Base-by-base conservation (phyloP, 2,113 vertebrate species). In the Rhabdomys dilectus region DNA sequence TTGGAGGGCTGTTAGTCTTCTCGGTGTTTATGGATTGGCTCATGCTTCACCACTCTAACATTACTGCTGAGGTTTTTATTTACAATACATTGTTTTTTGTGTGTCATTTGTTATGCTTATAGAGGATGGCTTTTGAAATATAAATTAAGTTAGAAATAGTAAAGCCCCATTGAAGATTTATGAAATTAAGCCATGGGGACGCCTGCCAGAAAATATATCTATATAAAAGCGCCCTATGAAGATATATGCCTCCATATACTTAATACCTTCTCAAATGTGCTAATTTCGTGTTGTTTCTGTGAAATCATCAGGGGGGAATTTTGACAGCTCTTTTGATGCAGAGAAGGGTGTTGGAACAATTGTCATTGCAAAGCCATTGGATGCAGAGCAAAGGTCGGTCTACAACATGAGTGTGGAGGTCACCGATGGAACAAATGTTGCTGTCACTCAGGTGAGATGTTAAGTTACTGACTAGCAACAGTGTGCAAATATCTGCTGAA, bases 361-460 rank as follows among this genome's bases (percentile, higher is more conserved):
- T 98, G 98, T 99, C 98, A 99, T 99, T 56, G 99, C 99, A 89
- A 99, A 99, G 96, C 99, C 99, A 89, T 96, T 99, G 98, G 99
- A 99, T 78, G 99, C 99, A 29, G 99, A 99, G 96, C 99, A 99
- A 97, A 98, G 99, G 92, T 99, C 99, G 36, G 98, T 99, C 97
- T 99, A 99, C 98, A 99, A 99, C 97, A 99, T 99, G 98, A 99
- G 99, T 22, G 98, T 99, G 97, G 99, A 99, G 97, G 99, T 99
- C 97, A 99, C 99, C 13, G 99, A 99, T 78, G 99, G 99, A 88
- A 99, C 99, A 93, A 99, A 99, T 93, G 97, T 98, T 77, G 99
- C 99, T 88, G 98, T 98, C 81, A 99, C 99, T 94, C 99, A 99
- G 99, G 99, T 99, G 99, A 97, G 97, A 80, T 60, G 90, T 95